Base-by-base conservation (phyloP, 2,113 vertebrate species). In the Pedionomus torquatus region DNA sequence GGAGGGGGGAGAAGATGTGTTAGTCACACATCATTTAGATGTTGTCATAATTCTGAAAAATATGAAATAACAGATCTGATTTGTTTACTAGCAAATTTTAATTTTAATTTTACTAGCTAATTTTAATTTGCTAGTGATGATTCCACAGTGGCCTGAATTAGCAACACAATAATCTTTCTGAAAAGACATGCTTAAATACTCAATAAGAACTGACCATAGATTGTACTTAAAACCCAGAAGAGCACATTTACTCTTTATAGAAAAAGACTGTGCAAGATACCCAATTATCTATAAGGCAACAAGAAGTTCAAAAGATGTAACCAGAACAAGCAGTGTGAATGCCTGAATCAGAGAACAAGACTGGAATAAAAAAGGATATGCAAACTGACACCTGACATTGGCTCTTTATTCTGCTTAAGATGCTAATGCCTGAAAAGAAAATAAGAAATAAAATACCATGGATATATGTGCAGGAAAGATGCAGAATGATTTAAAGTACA, bases 271-370 rank as follows among this genome's bases (percentile, higher is more conserved):
- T 60, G 58, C 75, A 51, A 86, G 74, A 83, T 60, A 94, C 51
- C 52, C 11, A 92, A 80, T 93, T 95, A 94, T 63, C 71, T 92
- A 1, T 24, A 54, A 7, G 35, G 83, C 30, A 81, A 74, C 49
- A 77, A 57, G 83, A 94, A 75, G 37, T 94, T 96, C 82, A 94
- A 90, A 92, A 92, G 76, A 63, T 63, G 33, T 72, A 89, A 83
- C 83, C 89, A 44, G 76, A 81, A 88, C 88, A 93, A 96, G 85
- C 92, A 94, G 64, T 90, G 63, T 68, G 79, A 93, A 86, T 89
- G 81, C 52, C 91, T 87, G 74, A 85, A 95, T 87, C n/a, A 70
- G 75, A 93, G 71, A 54, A 83, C 46, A 54, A 35, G 66, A 52
- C n/a, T 70, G 54, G 63, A 91, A 77, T 80, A 92, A 84, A 88